These are phyloP conservation scores for Progne subis DNA, from an alignment of 2,113 vertebrate species.

Conservation along the genomic window DNA sequence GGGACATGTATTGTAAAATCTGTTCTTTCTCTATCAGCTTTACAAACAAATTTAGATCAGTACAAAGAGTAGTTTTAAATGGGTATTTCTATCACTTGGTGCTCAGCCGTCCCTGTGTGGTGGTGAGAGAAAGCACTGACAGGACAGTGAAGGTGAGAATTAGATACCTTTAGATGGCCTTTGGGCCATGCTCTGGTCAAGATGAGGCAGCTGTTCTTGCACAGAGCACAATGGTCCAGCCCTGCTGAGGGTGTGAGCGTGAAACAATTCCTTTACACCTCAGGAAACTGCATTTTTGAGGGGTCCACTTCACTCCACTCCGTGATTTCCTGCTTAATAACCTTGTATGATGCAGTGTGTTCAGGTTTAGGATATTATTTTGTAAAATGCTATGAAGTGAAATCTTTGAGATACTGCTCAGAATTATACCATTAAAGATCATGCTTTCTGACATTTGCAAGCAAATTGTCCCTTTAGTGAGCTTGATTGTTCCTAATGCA, in stretches of 20 bases:
- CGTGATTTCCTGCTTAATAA: neutral
- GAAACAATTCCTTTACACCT: neutral
- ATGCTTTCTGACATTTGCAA: constrained; percentile 22
- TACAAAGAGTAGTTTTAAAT: neutral
- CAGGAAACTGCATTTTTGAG: constrained; percentile 23
- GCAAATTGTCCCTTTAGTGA: constrained; percentile 28
- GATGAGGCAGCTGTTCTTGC: neutral
- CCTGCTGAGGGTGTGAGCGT: neutral
- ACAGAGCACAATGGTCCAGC: neutral
- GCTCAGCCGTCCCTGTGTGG: neutral
- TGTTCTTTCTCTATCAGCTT: constrained; percentile 8
- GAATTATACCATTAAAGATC: constrained; percentile 17
- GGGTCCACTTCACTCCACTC: constrained; percentile 18
- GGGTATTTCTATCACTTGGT: constrained; percentile 9
- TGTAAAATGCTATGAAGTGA: constrained; percentile 40
- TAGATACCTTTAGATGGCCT: neutral
- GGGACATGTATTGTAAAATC: neutral
- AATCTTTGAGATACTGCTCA: constrained; percentile 30
- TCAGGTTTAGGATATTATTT: constrained; percentile 36
- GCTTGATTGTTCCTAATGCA: constrained; percentile 49
- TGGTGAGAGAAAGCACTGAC: neutral
- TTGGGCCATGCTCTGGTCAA: neutral
- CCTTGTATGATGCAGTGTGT: neutral
- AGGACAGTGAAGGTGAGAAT: neutral
- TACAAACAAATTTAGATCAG: neutral